phyloP scores from a whole-genome alignment of 2,888 invertebrate genomes.

The Prosapia bicincta region DNA sequence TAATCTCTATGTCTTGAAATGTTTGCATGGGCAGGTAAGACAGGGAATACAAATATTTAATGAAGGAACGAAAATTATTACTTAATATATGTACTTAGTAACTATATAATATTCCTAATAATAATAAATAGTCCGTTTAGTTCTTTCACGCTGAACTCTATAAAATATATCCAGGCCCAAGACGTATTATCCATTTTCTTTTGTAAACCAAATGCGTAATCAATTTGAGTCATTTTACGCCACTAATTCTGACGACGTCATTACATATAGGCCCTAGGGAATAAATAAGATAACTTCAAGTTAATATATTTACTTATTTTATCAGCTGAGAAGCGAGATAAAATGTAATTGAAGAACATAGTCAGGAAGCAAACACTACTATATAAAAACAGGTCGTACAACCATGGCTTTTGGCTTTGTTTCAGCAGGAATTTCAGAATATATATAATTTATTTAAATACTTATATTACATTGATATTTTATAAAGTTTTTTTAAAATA shows the following conservation, averaged over 20 bases:
- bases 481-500: no score
- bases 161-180: no score
- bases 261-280: not conserved
- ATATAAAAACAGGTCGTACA: not conserved
- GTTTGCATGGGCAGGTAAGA: no score
- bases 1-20: no score
- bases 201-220: not conserved
- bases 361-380: not conserved
- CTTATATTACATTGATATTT: no score
- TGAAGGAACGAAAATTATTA: no score
- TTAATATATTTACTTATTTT: not conserved
- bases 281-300: not conserved
- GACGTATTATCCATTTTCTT: no score
- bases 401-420: not conserved
- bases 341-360: not conserved
- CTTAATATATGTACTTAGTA: no score
- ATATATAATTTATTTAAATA: not conserved
- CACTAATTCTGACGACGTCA: not conserved
- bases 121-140: no score
- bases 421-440: not conserved
- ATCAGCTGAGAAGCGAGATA: not conserved
- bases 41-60: no score
- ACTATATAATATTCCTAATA: no score
- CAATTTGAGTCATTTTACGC: not conserved
- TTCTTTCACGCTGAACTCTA: no score